Base-by-base conservation (phyloP, 2,888 invertebrate genomes). In the Caradrina clavipalpis region DNA sequence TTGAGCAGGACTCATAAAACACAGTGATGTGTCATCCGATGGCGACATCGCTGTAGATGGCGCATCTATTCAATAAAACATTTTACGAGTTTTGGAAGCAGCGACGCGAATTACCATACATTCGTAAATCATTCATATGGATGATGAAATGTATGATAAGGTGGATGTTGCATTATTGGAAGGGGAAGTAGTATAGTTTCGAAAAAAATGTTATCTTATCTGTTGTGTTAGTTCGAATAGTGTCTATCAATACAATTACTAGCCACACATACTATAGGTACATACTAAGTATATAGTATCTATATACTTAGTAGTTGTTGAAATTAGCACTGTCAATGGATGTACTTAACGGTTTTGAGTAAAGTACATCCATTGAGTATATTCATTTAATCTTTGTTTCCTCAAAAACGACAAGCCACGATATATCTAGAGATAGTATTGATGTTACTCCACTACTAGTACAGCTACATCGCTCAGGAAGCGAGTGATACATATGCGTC, bases 21-120 rank as follows among this genome's bases (percentile, higher is more conserved):
- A 70, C 61, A 65, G 78, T 68, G 60, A 81, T 81, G 66, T 72
- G 86, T 75, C 66, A 72, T 69, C 22, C 31, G 57, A 74, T 69
- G 81, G 74, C 74, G 74, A 75, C 81, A 69, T 57, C 69, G 51
- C 67, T 42, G 57, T 58, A 72, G 65, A 76, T 58, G 63, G 68
- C 76, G 64, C 75, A 83, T 78, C 78, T 75, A 82, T 84, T 87
- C 83, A 81, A 83, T 85, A 85, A 81, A 81, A 84, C 62, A 76
- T 70, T 84, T 84, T 86, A 85, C 59, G 84, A 76, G 70, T 65
- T 62, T 59, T 66, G 80, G 73, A 78, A 76, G 66, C 64, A 77
- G 64, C 55, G 21, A 51, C 35, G 35, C 19, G 55, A 61, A 81
- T 81, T 73, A 69, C 67, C 76, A 78, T 78, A 70, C 35, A 75